Evolutionary conservation across 1,140 invertebrate species (phyloP).

Genomic region (Lepidurus packardi): DNA sequence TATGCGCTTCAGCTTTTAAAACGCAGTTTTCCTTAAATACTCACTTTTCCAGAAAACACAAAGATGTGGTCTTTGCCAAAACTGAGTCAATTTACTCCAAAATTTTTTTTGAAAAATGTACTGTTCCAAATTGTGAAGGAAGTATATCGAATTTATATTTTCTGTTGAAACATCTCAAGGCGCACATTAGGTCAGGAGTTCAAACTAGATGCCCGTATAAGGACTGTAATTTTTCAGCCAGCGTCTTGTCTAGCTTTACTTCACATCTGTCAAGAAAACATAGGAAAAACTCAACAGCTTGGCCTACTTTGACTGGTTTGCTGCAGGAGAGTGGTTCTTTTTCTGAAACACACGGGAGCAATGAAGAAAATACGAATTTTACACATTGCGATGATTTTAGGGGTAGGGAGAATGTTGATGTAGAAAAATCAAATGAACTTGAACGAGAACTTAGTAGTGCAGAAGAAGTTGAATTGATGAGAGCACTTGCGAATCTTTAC

Average conservation of each 20-base stretch:
- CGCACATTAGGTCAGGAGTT: background rate
- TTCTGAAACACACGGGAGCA: background rate
- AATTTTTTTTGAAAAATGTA: background rate
- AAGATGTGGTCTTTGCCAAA: background rate
- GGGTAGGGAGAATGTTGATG: background rate
- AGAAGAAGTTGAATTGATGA: background rate
- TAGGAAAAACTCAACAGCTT: background rate
- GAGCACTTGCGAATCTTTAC: background rate
- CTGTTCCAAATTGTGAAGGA: background rate
- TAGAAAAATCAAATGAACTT: background rate
- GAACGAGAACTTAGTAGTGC: background rate
- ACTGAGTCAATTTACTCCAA: background rate
- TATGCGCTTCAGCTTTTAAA: slow-evolving; percentile 6
- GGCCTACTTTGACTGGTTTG: background rate
- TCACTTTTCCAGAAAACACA: background rate
- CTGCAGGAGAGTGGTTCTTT: background rate
- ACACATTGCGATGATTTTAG: background rate
- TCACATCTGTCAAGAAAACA: background rate
- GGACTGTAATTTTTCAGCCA: background rate
- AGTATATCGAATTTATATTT: background rate
- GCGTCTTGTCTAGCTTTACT: background rate
- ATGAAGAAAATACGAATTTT: background rate
- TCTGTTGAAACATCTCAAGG: background rate
- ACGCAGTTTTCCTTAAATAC: background rate
- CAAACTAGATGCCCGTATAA: background rate